Percentiles rank a stretch among this genome's conserved stretches.
Conservation (phyloP, 2,888 invertebrate genomes). For the Ariolimax columbianus region DNA sequence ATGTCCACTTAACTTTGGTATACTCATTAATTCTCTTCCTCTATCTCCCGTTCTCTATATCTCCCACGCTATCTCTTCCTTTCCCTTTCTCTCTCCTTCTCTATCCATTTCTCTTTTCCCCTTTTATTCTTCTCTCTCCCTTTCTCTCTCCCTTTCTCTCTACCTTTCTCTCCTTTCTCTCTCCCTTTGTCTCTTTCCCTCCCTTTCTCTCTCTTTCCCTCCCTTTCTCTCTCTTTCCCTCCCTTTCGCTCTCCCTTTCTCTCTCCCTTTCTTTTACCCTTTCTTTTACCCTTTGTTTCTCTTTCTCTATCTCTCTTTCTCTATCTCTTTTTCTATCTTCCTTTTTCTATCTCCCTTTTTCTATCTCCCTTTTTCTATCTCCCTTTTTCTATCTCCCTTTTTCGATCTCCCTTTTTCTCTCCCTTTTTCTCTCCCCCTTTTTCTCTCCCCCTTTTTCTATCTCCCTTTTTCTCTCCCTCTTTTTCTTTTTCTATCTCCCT, state of each 20-base stretch:
- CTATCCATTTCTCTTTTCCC: no score
- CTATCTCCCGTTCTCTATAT: not conserved
- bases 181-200: no score
- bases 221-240: no score
- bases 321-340: not conserved
- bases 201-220: no score
- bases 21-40: not conserved
- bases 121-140: no score
- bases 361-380: not conserved
- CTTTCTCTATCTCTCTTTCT: not conserved
- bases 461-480: no score
- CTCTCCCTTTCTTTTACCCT: not conserved
- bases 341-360: not conserved
- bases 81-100: not conserved
- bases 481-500: not conserved
- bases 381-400: not conserved
- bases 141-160: no score
- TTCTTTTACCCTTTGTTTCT: not conserved
- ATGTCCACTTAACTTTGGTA: no score
- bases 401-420: no score
- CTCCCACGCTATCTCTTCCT: not conserved
- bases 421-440: not conserved
- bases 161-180: no score
- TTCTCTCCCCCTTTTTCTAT: no score
- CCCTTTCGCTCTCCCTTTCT: not conserved